phyloP scores from a whole-genome alignment of 2,113 vertebrate genomes.

The Calidris pygmaea region DNA sequence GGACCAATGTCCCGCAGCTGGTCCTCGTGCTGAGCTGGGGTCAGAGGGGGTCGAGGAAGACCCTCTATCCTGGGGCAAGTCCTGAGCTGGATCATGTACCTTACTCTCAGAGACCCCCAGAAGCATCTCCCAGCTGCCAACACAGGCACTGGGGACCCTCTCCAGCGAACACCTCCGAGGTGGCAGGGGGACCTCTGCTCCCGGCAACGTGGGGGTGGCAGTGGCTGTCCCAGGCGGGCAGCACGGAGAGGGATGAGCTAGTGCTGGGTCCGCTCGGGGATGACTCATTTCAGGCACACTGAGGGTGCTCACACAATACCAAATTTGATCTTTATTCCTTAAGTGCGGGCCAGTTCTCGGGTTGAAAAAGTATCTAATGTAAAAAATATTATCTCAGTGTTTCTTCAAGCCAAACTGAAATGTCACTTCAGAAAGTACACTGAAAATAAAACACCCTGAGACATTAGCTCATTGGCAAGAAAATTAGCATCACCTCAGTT shows the following conservation, averaged over 20 bases:
- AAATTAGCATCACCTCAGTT: constrained; percentile 30
- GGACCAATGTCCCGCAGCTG: neutral
- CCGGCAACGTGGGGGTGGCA: accelerated
- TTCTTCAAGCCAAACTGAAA: constrained; percentile 40
- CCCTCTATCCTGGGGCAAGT: neutral
- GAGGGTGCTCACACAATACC: neutral
- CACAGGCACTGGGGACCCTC: neutral
- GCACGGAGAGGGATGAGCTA: neutral
- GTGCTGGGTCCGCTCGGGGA: neutral
- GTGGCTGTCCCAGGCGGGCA: neutral
- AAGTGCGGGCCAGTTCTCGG: neutral
- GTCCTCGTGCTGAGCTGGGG: neutral
- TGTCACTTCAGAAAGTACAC: neutral
- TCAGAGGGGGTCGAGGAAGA: neutral
- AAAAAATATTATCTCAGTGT: neutral
- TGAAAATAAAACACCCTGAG: neutral
- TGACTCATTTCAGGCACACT: neutral
- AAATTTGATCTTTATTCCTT: neutral
- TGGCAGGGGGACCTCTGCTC: neutral
- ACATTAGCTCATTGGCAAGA: constrained; percentile 13
- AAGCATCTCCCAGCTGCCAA: neutral
- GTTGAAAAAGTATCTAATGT: neutral
- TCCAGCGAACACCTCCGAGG: neutral
- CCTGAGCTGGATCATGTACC: neutral
- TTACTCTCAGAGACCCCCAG: neutral